Evolutionary conservation across 2,888 invertebrate species (phyloP).

Genomic region (Acleris laterana): DNA sequence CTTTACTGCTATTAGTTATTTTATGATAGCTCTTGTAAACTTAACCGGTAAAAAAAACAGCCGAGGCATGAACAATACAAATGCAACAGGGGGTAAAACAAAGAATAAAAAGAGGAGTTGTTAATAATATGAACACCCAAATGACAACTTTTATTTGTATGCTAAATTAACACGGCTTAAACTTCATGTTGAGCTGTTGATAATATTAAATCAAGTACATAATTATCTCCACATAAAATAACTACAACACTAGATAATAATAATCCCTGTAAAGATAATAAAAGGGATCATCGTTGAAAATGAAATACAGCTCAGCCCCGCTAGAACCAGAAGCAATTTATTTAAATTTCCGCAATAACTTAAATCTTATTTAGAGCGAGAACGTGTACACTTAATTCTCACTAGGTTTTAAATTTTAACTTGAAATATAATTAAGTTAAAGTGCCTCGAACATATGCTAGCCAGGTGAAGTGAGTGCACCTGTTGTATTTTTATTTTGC

Average conservation of each 20-base stretch:
- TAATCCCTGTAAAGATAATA: slow-evolving; percentile 12
- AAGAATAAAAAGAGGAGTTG: no score
- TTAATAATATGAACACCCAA: no score
- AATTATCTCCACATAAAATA: not conserved
- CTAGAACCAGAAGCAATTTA: slow-evolving; percentile 28
- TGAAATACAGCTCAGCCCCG: slow-evolving; percentile 20
- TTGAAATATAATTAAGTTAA: slow-evolving; percentile 65
- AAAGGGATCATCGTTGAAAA: slow-evolving; percentile 21
- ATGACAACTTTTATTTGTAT: no score
- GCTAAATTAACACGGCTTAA: no score
- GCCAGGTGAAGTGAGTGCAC: slow-evolving; percentile 74
- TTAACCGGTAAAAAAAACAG: no score
- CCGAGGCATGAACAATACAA: no score
- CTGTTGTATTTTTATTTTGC: slow-evolving; percentile 69
- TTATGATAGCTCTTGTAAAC: no score
- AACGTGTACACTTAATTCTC: slow-evolving; percentile 47
- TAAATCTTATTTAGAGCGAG: slow-evolving; percentile 37
- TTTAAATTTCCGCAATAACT: slow-evolving; percentile 35
- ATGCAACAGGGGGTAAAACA: no score
- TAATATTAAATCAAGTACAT: no score
- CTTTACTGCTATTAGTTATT: no score
- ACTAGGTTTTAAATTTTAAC: slow-evolving; percentile 52
- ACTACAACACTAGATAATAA: slow-evolving; percentile 12
- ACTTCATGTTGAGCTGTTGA: no score
- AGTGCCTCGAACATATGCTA: slow-evolving; percentile 69